Conservation (phyloP, 2,888 invertebrate species). For the Andrena dorsata region DNA sequence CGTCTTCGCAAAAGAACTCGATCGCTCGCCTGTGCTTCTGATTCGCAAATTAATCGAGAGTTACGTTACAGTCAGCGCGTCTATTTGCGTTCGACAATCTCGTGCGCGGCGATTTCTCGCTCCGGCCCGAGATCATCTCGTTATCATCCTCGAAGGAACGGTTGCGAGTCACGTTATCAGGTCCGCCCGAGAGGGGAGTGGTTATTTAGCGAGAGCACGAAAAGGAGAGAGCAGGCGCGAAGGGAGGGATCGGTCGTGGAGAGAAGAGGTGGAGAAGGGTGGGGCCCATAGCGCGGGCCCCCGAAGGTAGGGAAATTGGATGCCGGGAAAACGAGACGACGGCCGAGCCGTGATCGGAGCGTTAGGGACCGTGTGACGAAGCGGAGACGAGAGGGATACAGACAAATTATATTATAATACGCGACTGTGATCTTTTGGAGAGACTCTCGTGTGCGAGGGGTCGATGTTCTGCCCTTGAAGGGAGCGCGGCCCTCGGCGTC, state of each 20-base stretch:
- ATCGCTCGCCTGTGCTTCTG: conserved; percentile 61
- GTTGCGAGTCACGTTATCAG: conserved; percentile 56
- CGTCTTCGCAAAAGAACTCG: conserved; percentile 58
- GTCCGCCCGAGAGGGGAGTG: conserved; percentile 9
- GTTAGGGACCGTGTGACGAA: conserved; percentile 46
- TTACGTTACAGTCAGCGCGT: conserved; percentile 8
- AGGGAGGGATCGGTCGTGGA: conserved; percentile 24
- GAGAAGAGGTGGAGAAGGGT: not conserved
- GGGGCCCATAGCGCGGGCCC: not conserved
- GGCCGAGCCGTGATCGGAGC: conserved; percentile 57
- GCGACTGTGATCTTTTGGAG: conserved; percentile 74
- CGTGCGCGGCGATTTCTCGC: too few species aligned
- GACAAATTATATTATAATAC: conserved; percentile 68
- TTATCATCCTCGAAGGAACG: conserved; percentile 21
- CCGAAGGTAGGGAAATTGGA: conserved; percentile 25
- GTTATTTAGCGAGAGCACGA: conserved; percentile 7
- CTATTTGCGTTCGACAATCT: not conserved
- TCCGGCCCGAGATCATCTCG: conserved; percentile 10
- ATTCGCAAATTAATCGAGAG: conserved; percentile 54
- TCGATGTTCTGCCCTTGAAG: conserved; percentile 64
- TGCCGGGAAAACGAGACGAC: conserved; percentile 52
- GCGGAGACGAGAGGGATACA: conserved; percentile 47
- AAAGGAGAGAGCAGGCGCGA: not conserved
- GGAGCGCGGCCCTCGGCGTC: conserved; percentile 56
- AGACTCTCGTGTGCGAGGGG: conserved; percentile 72